Conservation (phyloP, 2,888 invertebrate species). For the Busseola fusca region DNA sequence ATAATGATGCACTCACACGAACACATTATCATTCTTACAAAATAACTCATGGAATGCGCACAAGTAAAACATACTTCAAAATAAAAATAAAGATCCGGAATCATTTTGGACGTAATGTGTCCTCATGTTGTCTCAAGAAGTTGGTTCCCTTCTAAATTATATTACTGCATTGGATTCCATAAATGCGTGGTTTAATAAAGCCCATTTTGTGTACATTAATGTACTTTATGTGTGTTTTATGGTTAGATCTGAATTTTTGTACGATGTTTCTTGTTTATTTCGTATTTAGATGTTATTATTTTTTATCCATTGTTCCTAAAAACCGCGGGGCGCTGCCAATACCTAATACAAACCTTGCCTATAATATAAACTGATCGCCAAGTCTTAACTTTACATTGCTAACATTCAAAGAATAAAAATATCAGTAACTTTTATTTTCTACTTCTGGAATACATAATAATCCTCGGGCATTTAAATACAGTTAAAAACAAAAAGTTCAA, state of each 20-base stretch:
- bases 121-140: conserved; percentile 7
- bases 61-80: conserved; percentile 32
- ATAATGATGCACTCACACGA: conserved; percentile 65
- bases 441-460: not conserved
- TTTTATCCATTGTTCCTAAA: no score
- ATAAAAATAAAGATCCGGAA: conserved; percentile 29
- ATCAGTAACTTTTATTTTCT: not conserved
- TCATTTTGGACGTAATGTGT: conserved; percentile 17
- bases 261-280: no score
- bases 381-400: not conserved
- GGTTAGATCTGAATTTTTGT: not conserved
- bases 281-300: no score
- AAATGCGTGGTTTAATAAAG: not conserved
- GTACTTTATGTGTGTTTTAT: not conserved
- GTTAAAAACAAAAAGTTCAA: conserved; percentile 16
- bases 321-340: no score
- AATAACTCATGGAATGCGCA: conserved; percentile 53
- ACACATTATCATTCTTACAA: conserved; percentile 55
- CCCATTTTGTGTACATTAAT: not conserved
- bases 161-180: not conserved
- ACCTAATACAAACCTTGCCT: not conserved
- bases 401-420: conserved; percentile 5
- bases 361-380: not conserved
- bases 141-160: conserved; percentile 1
- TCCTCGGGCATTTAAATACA: not conserved